Percentiles rank a stretch among this genome's conserved stretches.
phyloP scores from a whole-genome alignment of 2,113 vertebrate genomes.

The Eolophus roseicapilla region DNA sequence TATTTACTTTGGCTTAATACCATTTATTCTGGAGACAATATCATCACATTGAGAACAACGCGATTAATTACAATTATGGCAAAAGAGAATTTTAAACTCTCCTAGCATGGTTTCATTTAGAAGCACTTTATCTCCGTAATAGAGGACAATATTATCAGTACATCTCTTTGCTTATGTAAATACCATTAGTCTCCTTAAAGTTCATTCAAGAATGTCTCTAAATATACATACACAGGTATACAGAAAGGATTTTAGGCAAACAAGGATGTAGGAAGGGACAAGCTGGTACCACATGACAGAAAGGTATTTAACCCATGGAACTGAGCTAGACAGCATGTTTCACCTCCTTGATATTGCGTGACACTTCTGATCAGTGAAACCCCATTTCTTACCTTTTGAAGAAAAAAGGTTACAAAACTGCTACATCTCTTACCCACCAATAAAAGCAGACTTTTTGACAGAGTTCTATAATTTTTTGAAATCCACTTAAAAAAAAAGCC shows the following conservation, averaged over 20 bases:
- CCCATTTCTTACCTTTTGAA: not conserved
- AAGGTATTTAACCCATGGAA: not conserved
- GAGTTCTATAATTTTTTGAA: not conserved
- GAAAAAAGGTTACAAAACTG: not conserved
- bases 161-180: not conserved
- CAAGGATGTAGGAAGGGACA: not conserved
- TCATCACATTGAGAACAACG: not conserved
- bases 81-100: not conserved
- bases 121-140: not conserved
- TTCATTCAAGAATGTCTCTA: not conserved
- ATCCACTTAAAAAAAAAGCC: not conserved
- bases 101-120: not conserved
- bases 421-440: no score
- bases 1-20: not conserved
- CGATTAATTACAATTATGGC: not conserved
- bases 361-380: not conserved
- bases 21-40: not conserved
- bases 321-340: not conserved
- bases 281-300: not conserved
- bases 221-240: not conserved
- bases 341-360: not conserved
- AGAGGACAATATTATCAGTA: not conserved
- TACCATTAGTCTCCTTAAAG: not conserved
- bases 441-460: not conserved
- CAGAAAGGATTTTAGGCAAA: not conserved